Conservation (phyloP, 2,888 invertebrate genomes). For the Heliothis peltigera region DNA sequence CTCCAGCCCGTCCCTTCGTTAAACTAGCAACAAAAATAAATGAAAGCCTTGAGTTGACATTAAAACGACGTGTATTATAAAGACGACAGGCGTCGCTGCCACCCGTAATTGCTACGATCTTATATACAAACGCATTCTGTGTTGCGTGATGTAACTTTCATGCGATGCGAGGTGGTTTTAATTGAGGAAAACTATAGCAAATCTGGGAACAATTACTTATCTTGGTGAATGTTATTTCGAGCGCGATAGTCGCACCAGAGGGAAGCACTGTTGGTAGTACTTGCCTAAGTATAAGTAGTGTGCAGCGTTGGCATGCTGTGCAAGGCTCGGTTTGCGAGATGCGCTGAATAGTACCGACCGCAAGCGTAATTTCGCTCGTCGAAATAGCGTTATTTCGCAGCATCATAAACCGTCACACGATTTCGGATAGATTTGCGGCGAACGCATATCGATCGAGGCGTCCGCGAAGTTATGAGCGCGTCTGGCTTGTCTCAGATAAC, state of each 20-base stretch:
- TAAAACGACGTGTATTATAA: slow-evolving; percentile 53
- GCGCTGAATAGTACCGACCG: slow-evolving; percentile 50
- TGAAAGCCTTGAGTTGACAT: slow-evolving; percentile 41
- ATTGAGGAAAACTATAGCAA: slow-evolving; percentile 22
- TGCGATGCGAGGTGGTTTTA: slow-evolving; percentile 29
- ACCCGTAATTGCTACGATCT: slow-evolving; percentile 41
- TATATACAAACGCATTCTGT: slow-evolving; percentile 28
- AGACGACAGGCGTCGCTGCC: slow-evolving; percentile 32
- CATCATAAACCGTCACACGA: slow-evolving; percentile 70
- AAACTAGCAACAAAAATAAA: slow-evolving; percentile 42
- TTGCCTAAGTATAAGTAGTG: slow-evolving; percentile 24
- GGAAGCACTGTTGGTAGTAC: slow-evolving; percentile 29
- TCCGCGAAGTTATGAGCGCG: slow-evolving; percentile 65
- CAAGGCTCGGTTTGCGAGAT: slow-evolving; percentile 50
- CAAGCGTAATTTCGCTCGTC: slow-evolving; percentile 62
- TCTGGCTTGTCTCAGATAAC: slow-evolving; percentile 73
- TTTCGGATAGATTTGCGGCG: slow-evolving; percentile 70
- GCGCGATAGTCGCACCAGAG: slow-evolving; percentile 15
- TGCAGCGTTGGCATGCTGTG: slow-evolving; percentile 27
- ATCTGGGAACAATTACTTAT: slow-evolving; percentile 18
- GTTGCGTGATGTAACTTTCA: slow-evolving; percentile 8
- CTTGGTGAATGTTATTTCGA: slow-evolving; percentile 25
- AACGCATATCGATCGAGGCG: slow-evolving; percentile 66
- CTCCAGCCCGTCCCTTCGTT: slow-evolving; percentile 11
- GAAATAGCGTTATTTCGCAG: slow-evolving; percentile 68